phyloP scores from a whole-genome alignment of 2,888 invertebrate species.

The Melinaea marsaeus region DNA sequence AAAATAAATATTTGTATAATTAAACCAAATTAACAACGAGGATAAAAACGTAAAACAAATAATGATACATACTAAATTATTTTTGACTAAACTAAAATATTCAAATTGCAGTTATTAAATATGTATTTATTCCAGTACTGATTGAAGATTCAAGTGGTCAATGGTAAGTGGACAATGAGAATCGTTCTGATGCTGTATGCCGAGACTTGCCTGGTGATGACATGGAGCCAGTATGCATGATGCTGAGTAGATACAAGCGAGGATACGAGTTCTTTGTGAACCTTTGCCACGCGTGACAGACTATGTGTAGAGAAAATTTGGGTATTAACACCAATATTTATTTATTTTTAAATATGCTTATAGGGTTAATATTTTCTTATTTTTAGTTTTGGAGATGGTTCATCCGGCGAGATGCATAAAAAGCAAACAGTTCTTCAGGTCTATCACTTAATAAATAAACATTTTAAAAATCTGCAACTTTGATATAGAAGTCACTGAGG shows the following conservation, averaged over 20 bases:
- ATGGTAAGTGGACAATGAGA: no score
- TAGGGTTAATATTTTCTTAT: conserved; percentile 15
- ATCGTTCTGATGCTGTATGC: conserved; percentile 54
- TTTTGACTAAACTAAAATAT: no score
- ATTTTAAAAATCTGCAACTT: no score
- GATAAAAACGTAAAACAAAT: no score
- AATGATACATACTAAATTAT: no score
- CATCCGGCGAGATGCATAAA: conserved; percentile 55
- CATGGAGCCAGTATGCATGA: conserved; percentile 62
- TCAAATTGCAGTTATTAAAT: no score
- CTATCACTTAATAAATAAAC: conserved; percentile 34
- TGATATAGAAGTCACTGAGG: no score
- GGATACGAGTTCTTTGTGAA: conserved; percentile 63
- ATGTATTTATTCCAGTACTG: no score
- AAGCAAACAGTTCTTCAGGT: conserved; percentile 53
- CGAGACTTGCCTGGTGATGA: conserved; percentile 52
- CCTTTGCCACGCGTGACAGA: conserved; percentile 60
- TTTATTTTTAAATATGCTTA: no score
- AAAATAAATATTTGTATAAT: no score
- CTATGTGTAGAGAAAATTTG: conserved; percentile 58
- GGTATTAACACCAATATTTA: conserved; percentile 35
- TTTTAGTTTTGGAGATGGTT: conserved; percentile 62
- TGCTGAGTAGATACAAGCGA: conserved; percentile 65
- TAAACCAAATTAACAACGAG: no score
- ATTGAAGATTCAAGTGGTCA: no score